Percentiles rank a stretch among this genome's conserved stretches.
Conservation (phyloP, 1,140 invertebrate species). For the Chironomus striatipennis region DNA sequence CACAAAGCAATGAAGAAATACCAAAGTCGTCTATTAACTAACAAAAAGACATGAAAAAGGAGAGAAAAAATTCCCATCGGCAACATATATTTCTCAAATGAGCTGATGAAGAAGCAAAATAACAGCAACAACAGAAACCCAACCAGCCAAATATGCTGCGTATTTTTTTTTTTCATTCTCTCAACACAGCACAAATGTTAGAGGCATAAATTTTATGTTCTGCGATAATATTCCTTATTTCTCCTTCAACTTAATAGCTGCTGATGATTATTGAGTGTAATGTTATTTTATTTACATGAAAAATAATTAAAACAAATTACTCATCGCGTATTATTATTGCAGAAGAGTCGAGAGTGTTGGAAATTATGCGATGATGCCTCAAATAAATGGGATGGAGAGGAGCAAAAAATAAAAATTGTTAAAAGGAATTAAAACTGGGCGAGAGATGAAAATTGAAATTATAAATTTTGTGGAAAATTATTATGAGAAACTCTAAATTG, state of each 20-base stretch:
- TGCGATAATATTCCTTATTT: constrained; percentile 18
- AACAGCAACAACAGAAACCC: background rate
- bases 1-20: background rate
- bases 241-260: constrained; percentile 4
- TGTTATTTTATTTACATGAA: constrained; percentile 23
- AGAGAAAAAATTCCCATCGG: background rate
- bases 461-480: background rate
- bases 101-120: no score
- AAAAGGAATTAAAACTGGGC: no score
- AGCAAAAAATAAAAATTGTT: no score
- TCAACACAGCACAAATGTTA: background rate
- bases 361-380: constrained; percentile 1
- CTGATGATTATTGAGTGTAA: constrained; percentile 23
- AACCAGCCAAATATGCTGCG: background rate
- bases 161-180: no score
- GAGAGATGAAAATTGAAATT: no score
- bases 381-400: background rate
- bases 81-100: background rate
- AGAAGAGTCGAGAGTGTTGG: background rate
- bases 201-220: constrained; percentile 17
- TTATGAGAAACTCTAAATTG: background rate
- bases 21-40: no score
- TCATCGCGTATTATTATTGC: constrained; percentile 10
- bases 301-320: constrained; percentile 23
- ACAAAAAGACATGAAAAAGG: no score